Evolutionary conservation across 2,113 vertebrate genomes (phyloP).

Genomic region (Eulacestoma nigropectus): DNA sequence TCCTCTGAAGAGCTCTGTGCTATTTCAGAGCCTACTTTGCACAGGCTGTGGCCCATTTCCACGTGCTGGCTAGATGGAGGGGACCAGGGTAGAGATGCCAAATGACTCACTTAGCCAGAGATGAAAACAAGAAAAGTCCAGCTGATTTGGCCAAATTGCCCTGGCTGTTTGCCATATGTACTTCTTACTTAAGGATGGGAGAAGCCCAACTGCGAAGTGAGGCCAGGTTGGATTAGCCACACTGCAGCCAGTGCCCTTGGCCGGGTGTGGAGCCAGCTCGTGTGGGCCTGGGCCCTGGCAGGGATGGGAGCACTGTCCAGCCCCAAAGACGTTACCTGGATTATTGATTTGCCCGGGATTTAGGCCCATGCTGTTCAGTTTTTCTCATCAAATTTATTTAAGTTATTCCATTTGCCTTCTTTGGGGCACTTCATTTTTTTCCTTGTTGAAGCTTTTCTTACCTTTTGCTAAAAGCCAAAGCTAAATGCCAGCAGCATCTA

Average conservation of each 20-base stretch:
- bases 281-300: background rate
- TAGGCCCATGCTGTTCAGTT: background rate
- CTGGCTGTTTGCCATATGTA: background rate
- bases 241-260: rapidly evolving
- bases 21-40: background rate
- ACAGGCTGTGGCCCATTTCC: background rate
- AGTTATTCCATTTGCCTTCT: background rate
- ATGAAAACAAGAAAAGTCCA: background rate
- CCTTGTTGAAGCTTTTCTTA: background rate
- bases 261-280: background rate
- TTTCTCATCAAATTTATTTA: background rate
- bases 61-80: background rate
- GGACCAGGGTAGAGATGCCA: background rate
- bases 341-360: background rate
- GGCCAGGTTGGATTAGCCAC: rapidly evolving
- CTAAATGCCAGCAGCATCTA: background rate
- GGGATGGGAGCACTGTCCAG: background rate
- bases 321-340: rapidly evolving
- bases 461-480: background rate
- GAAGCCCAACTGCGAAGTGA: background rate
- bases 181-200: background rate
- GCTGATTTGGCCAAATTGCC: background rate
- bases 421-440: background rate
- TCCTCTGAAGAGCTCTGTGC: rapidly evolving
- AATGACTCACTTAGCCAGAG: background rate